Conservation (phyloP, 2,888 invertebrate genomes). For the Anthophora plumipes region DNA sequence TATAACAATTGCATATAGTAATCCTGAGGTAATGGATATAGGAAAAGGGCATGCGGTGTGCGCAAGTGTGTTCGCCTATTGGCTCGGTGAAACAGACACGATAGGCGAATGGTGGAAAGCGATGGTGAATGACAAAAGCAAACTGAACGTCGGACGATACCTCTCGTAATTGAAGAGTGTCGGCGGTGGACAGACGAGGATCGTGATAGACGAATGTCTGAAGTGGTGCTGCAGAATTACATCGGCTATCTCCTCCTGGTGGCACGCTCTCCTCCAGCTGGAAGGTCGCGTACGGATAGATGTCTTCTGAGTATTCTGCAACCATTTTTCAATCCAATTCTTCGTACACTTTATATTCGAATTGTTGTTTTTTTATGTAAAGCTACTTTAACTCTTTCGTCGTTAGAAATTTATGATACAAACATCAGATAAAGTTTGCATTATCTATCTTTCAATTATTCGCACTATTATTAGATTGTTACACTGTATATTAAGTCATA, state of each 20-base stretch:
- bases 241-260: constrained; percentile 95
- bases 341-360: not conserved
- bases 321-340: constrained; percentile 52
- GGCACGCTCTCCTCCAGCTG: constrained; percentile 91
- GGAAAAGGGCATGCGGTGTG: constrained; percentile 58
- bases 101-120: constrained; percentile 58
- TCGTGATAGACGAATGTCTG: constrained; percentile 94
- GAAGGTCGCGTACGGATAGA: constrained; percentile 91
- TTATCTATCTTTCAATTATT: not conserved
- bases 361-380: not conserved
- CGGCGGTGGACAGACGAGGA: constrained; percentile 90
- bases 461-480: too few relatives aligned
- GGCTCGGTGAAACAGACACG: constrained; percentile 44
- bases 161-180: constrained; percentile 91
- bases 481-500: too few relatives aligned
- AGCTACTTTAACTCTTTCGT: not conserved
- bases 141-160: constrained; percentile 83
- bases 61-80: constrained; percentile 50
- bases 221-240: constrained; percentile 87
- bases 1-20: constrained; percentile 6
- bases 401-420: not conserved
- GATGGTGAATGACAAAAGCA: constrained; percentile 65
- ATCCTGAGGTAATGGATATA: not conserved
- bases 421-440: not conserved
- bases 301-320: constrained; percentile 95